These are phyloP conservation scores for Lutjanus erythropterus DNA, from an alignment of 2,113 vertebrate genomes.

Conservation along the genomic window DNA sequence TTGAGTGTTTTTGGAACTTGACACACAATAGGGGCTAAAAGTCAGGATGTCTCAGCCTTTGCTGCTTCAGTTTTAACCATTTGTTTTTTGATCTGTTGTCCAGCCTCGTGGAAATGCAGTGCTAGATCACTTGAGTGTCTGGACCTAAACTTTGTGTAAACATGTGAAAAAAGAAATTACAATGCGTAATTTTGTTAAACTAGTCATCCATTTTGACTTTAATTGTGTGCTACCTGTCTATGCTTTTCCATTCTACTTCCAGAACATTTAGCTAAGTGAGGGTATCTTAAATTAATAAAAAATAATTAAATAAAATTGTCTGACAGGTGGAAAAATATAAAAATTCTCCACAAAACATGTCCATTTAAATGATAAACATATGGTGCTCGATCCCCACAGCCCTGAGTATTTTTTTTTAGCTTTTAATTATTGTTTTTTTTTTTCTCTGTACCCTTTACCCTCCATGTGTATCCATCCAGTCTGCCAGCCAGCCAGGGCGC, in stretches of 20 bases:
- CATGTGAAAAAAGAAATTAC: background rate
- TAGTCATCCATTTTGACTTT: too few species aligned
- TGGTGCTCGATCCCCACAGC: background rate
- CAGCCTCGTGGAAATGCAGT: too few species aligned
- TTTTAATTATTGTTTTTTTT: constrained; percentile 10
- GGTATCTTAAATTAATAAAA: background rate
- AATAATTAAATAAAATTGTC: background rate
- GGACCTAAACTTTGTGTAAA: too few species aligned
- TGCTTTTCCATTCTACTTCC: too few species aligned
- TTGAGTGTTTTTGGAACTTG: background rate
- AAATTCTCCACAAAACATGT: background rate
- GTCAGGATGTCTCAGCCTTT: too few species aligned
- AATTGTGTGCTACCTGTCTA: background rate
- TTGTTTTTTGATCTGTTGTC: too few species aligned
- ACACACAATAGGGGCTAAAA: too few species aligned
- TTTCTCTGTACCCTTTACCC: constrained; percentile 11
- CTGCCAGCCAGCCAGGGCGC: constrained; percentile 23
- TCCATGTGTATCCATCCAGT: constrained; percentile 45
- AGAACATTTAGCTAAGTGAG: background rate
- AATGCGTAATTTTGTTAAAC: background rate
- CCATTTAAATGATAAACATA: constrained; percentile 22
- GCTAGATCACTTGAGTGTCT: background rate
- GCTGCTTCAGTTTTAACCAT: too few species aligned
- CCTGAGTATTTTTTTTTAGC: background rate
- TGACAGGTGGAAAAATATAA: background rate